Base-by-base conservation (phyloP, 2,888 invertebrate genomes). In the Meiosimyza platycephala region DNA sequence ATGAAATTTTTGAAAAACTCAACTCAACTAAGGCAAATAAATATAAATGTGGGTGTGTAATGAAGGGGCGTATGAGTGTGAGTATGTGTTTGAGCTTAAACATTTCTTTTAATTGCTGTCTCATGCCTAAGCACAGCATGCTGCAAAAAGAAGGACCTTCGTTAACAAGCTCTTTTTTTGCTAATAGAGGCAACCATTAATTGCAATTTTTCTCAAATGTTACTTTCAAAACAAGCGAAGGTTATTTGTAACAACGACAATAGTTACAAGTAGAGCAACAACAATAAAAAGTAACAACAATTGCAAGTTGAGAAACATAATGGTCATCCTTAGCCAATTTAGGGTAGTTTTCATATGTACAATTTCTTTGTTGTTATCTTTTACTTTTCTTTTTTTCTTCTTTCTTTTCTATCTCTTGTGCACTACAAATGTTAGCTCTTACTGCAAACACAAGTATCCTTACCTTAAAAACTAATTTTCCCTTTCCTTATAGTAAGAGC, bases 241-340 rank as follows among this genome's bases (percentile, higher is more conserved):
- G 40, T 28, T 28, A 28, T 28, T 28, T 28, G 28, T 28, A 4
- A 28, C 28, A 28, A 40, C 40, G 40, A 40, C 40, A 40, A 40
- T 2, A 9, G 18, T 11, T 16, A 48, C 11, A 63, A 18, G 16
- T 15, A 40, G 16, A 47, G 47, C 47, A 47, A 9, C 33, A 63
- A 63, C 40, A 40, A 33, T 9, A 62, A 62, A 15, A 62, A 40
- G n/a, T 4, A 62, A 62, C 62, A 62, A 62, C 62, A 63, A 63
- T 16, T 16, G 15, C 11, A 63, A 47, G 16, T 40, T 18, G 18
- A 47, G 16, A 12, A 63, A 63, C 63, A 63, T 63, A 63, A 63
- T 63, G 63, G 63, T 63, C 63, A 63, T 63, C 63, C 48, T 63
- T 18, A 63, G 64, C 64, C 50, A 51, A 64, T 64, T 64, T 64